A percentile compares a stretch with the other conserved stretches of the same genome.
These are phyloP conservation scores for Montifringilla adamsi DNA, from an alignment of 2,113 vertebrate species.

Conservation along the genomic window DNA sequence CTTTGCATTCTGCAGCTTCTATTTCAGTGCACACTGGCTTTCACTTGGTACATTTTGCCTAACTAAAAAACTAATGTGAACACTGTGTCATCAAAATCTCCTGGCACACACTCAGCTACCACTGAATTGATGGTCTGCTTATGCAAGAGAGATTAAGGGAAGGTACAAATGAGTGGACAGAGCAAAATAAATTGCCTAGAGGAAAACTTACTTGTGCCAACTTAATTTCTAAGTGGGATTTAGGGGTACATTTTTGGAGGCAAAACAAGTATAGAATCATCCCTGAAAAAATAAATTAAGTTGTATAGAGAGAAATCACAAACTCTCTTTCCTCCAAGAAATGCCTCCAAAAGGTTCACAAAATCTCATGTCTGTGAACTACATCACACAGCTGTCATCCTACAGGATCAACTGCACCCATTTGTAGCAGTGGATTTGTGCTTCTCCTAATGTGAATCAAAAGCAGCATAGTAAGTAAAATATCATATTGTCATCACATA, in stretches of 20 bases:
- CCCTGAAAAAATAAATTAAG: constrained; percentile 2
- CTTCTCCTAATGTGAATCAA: neutral
- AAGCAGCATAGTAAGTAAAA: neutral
- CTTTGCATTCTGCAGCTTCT: neutral
- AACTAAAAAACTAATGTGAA: neutral
- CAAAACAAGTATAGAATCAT: neutral
- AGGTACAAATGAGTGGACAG: neutral
- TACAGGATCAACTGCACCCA: neutral
- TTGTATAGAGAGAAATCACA: neutral
- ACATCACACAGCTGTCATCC: neutral
- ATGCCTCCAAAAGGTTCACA: neutral
- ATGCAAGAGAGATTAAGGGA: constrained; percentile 46
- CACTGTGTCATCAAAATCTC: constrained; percentile 3
- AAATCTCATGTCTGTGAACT: neutral
- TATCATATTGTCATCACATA: constrained; percentile 6
- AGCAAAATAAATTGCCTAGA: constrained; percentile 25
- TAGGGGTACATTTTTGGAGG: neutral
- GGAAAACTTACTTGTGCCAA: constrained; percentile 6
- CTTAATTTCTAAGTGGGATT: constrained; percentile 28
- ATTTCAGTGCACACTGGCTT: neutral
- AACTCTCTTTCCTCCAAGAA: neutral
- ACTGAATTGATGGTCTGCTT: constrained; percentile 8
- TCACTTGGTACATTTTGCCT: neutral
- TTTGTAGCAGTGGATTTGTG: constrained; percentile 11
- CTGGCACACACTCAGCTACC: neutral